Evolutionary conservation across 2,888 invertebrate genomes (phyloP).

Genomic region (Acrobasis repandana): DNA sequence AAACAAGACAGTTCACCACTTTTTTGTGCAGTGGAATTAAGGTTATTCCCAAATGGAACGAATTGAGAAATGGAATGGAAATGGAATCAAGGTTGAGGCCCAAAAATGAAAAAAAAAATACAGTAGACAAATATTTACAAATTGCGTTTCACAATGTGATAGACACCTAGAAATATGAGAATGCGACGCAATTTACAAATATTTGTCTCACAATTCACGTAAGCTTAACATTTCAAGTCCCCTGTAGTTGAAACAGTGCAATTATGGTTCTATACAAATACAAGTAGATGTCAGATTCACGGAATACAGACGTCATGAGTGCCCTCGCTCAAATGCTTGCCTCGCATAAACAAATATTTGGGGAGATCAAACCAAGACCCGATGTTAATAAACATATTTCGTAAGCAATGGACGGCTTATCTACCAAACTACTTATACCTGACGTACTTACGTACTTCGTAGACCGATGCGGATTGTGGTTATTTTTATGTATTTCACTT

Average conservation of each 20-base stretch:
- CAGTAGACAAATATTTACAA: too few relatives aligned
- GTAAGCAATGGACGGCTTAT: background rate
- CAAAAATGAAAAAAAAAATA: too few relatives aligned
- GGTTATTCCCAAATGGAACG: too few relatives aligned
- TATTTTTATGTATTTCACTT: too few relatives aligned
- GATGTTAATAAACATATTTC: constrained; percentile 16
- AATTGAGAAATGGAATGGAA: too few relatives aligned
- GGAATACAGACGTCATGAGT: constrained; percentile 5
- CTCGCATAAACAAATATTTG: constrained; percentile 19
- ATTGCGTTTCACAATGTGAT: too few relatives aligned
- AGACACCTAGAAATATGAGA: too few relatives aligned
- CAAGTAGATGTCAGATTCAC: constrained; percentile 26
- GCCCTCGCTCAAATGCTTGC: constrained; percentile 16
- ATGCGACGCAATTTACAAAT: background rate
- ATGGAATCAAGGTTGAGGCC: too few relatives aligned
- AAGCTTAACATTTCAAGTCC: background rate
- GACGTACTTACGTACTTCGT: background rate
- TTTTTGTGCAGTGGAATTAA: too few relatives aligned
- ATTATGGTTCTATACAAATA: constrained; percentile 22
- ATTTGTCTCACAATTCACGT: background rate
- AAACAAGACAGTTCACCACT: too few relatives aligned
- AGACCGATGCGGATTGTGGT: background rate
- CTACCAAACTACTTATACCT: background rate
- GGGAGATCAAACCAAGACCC: constrained; percentile 15
- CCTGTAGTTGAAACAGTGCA: background rate